Conservation (phyloP, 2,113 vertebrate genomes). For the Planiliza haematocheilus region DNA sequence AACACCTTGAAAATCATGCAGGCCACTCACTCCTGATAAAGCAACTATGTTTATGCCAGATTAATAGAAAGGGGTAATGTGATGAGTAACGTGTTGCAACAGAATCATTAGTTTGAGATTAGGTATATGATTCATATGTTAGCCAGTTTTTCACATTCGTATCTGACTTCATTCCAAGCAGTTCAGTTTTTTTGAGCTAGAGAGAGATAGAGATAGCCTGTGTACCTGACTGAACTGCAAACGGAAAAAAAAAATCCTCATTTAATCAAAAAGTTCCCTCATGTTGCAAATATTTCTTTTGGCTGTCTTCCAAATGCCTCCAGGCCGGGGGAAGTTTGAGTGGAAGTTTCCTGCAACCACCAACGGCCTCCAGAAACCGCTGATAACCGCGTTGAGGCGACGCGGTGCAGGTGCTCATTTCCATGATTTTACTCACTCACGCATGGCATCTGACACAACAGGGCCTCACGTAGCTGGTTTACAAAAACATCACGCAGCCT, state of each 20-base stretch:
- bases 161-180: neutral
- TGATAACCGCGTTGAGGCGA: constrained; percentile 18
- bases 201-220: neutral
- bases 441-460: constrained; percentile 59
- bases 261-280: constrained; percentile 7
- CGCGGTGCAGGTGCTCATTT: constrained; percentile 64
- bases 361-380: constrained; percentile 13
- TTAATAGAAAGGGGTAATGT: constrained; percentile 20
- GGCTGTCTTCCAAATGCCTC: constrained; percentile 26
- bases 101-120: constrained; percentile 42
- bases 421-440: constrained; percentile 54
- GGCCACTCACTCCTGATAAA: neutral
- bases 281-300: neutral
- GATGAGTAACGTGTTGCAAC: constrained; percentile 35
- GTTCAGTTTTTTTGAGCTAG: neutral
- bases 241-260: neutral
- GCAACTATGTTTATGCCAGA: constrained; percentile 1
- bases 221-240: neutral
- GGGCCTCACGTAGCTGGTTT: constrained; percentile 42
- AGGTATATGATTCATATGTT: constrained; percentile 13
- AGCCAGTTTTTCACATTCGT: neutral
- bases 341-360: constrained; percentile 43
- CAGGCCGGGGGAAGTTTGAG: constrained; percentile 15
- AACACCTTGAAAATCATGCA: neutral
- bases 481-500: constrained; percentile 62